Evolutionary conservation across 2,113 vertebrate genomes (phyloP).

Genomic region (Eolophus roseicapilla): DNA sequence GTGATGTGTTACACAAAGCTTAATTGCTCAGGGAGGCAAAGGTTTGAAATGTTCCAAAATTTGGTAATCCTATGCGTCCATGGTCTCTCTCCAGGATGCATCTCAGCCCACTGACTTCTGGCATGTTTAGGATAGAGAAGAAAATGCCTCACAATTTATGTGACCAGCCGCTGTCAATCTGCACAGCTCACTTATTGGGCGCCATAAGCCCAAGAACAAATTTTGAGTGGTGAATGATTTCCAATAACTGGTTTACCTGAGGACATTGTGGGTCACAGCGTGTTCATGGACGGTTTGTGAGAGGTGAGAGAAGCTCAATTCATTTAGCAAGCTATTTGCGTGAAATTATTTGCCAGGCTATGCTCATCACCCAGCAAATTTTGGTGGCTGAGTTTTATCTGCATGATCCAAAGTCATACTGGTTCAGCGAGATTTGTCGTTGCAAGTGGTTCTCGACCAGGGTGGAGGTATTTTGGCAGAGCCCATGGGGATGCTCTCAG

Average conservation of each 20-base stretch:
- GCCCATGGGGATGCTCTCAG: background rate
- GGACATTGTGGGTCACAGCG: rapidly evolving
- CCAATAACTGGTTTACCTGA: background rate
- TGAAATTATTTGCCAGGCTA: background rate
- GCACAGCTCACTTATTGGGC: background rate
- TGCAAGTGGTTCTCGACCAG: background rate
- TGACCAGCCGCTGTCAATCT: background rate
- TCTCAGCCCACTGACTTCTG: background rate
- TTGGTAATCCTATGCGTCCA: rapidly evolving
- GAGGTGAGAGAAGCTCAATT: background rate
- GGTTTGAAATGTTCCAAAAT: background rate
- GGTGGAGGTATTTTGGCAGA: background rate
- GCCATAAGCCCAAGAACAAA: background rate
- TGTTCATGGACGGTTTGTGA: rapidly evolving
- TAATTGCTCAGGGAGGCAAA: background rate
- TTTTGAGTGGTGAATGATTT: background rate
- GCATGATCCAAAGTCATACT: background rate
- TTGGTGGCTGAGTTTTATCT: background rate
- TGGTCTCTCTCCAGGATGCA: background rate
- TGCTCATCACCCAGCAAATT: background rate
- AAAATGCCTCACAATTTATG: rapidly evolving
- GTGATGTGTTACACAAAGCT: background rate
- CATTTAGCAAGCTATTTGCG: background rate
- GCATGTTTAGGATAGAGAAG: background rate
- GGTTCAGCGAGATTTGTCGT: background rate